Conservation (phyloP, 2,797 vertebrate genomes). For the Hydrolagus colliei region DNA sequence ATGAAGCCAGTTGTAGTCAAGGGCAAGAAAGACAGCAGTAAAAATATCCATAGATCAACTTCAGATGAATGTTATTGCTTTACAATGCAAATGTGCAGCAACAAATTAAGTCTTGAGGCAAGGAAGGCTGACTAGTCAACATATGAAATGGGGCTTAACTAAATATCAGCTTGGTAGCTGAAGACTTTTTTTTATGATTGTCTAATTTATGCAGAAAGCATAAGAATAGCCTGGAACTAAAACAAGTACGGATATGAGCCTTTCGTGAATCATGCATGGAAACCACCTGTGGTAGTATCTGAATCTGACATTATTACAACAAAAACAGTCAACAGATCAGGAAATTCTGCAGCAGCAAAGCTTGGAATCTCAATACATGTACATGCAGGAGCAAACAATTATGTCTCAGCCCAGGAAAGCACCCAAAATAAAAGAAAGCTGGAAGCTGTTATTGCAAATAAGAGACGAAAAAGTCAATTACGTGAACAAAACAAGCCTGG, state of each 20-base stretch:
- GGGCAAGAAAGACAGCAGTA: slow-evolving; percentile 9
- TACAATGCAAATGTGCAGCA: slow-evolving; percentile 12
- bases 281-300: neutral
- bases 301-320: neutral
- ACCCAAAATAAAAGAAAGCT: neutral
- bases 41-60: slow-evolving; percentile 27
- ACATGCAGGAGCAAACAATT: slow-evolving; percentile 37
- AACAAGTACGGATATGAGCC: neutral
- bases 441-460: neutral
- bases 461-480: neutral
- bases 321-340: slow-evolving; percentile 40
- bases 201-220: slow-evolving; percentile 14
- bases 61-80: slow-evolving; percentile 28
- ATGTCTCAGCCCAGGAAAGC: neutral
- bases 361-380: slow-evolving; percentile 46
- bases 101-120: slow-evolving; percentile 22
- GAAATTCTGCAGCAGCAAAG: slow-evolving; percentile 67
- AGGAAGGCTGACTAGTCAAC: slow-evolving; percentile 1
- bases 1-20: neutral
- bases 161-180: neutral
- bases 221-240: neutral
- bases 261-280: neutral
- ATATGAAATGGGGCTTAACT: slow-evolving; percentile 24
- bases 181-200: slow-evolving; percentile 2
- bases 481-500: slow-evolving; percentile 18